Evolutionary conservation across 2,113 vertebrate species (phyloP), one percentile per base, ranked within the genome.

Genomic region (Protobothrops mucrosquamatus): DNA sequence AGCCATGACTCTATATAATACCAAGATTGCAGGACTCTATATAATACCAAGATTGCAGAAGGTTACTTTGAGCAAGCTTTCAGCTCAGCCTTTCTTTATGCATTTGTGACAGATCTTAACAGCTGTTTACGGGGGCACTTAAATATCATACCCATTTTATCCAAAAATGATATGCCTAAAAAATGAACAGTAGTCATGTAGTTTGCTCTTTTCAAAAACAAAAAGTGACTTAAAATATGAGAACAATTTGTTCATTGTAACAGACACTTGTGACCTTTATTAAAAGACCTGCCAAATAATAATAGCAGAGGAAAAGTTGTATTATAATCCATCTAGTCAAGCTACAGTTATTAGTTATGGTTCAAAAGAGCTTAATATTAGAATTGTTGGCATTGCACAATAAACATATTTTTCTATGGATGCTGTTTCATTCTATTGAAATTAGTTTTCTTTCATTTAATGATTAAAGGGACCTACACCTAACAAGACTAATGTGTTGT

Each of bases 221-320:
- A 85, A 57, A 57, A 48, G 39, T 57, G 90, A 85, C 54, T 92
- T 87, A 52, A 61, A 92, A 34, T 34, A 81, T 81, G 86, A 34
- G 29, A 87, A 64, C 20, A 61, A 52, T 88, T 26, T 88, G 9
- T 11, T 88, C 20, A 52, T 64, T 87, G 29, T 87, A 34, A 61
- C 8, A 92, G 85, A 88, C 91, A 88, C 29, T 7, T 11, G n/a
- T 88, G 85, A 88, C 85, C 85, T 92, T 92, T 92, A 34, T 64
- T 64, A 3, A 51, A 64, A 34, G 29, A 52, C 57, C 29, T 69
- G 14, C 6, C n/a, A 48, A 34, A 15, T 51, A 88, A 39, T 54
- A 54, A 51, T 24, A 69, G 48, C 48, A 8, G 26, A 24, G 6
- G 85, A 54, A 57, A 88, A 20, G 48, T 6, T 5, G 54, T 6